Base-by-base conservation (phyloP, 2,113 vertebrate genomes). In the Clarias batrachus region DNA sequence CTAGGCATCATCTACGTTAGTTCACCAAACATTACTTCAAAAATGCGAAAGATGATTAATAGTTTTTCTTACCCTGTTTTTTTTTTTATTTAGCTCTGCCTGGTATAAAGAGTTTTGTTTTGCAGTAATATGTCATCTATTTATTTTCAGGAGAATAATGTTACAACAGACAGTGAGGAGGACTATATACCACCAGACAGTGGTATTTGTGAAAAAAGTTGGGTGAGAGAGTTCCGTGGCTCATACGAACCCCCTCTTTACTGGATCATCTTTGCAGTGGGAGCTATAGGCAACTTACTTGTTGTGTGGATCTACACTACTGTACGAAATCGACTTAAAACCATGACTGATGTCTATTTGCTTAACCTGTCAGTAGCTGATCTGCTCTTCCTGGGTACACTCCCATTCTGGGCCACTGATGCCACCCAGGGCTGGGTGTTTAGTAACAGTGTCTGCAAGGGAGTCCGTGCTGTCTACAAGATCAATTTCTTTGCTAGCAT, bases 401-500 rank as follows among this genome's bases (percentile, higher is more conserved):
- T 99, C n/a, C 97, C 97, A 60, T 97, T 99, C 92, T 97, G 96
- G 97, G 96, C 97, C 3, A 88, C 90, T 0, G 94, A 96, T 0
- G 95, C 96, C 0, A 87, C 88, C 0, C 87, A 87, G 0, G 94
- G 94, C 33, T 98, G 97, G 97, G 63, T 89, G 48, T 97, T 97
- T 78, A 92, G 94, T 59, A 27, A 85, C n/a, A 8, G 83, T 37
- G 37, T 94, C 82, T 99, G 97, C 93, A 97, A 96, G 87, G 60
- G 94, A 0, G 93, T 98, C 57, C 95, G 93, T 0, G 94, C 95
- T 13, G 83, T 94, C 88, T 98, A 97, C 86, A 97, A 96, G 92
- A 94, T 97, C 92, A 98, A 98, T 91, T 97, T 98, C 91, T 98
- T 97, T 48, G 93, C 97, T 91, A 96, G 96, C 83, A 96, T 96